A percentile compares a stretch with the other conserved stretches of the same genome.
phyloP scores from a whole-genome alignment of 2,888 invertebrate species.

The Aspidapion aeneum region DNA sequence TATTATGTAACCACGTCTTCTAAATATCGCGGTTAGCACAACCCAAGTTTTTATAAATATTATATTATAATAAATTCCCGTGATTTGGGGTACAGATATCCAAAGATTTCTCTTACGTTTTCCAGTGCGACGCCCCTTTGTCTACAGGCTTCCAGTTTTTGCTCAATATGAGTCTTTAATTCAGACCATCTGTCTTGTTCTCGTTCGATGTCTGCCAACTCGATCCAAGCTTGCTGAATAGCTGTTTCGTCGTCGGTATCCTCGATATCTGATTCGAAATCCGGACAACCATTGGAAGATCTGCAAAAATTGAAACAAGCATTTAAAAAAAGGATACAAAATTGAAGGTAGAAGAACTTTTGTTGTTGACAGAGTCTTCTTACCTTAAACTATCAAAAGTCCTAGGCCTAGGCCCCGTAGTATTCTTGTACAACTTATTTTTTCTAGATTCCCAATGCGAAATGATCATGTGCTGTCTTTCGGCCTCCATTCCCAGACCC shows the following conservation, averaged over 20 bases:
- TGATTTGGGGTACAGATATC: no score
- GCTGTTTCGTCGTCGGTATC: conserved; percentile 59
- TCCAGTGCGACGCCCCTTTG: conserved; percentile 76
- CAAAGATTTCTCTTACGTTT: conserved; percentile 63
- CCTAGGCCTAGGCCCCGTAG: conserved; percentile 52
- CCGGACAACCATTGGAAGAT: neutral
- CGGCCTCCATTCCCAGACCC: conserved; percentile 83
- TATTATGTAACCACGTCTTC: no score
- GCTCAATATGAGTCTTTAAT: conserved; percentile 71
- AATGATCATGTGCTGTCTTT: conserved; percentile 83
- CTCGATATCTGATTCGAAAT: neutral
- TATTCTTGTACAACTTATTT: conserved; percentile 66
- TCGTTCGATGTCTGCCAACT: conserved; percentile 77
- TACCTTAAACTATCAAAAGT: conserved; percentile 61
- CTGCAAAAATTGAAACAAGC: neutral
- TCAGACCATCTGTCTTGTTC: conserved; percentile 81
- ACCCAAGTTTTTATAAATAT: neutral
- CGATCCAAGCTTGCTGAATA: conserved; percentile 79
- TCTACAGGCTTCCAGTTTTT: conserved; percentile 76
- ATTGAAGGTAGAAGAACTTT: neutral
- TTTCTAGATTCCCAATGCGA: conserved; percentile 86
- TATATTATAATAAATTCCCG: no score
- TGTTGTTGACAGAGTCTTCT: conserved; percentile 11
- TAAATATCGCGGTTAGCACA: no score
- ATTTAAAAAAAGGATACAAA: no score